Conservation (phyloP, 2,113 vertebrate species). For the Stigmatopora argus region DNA sequence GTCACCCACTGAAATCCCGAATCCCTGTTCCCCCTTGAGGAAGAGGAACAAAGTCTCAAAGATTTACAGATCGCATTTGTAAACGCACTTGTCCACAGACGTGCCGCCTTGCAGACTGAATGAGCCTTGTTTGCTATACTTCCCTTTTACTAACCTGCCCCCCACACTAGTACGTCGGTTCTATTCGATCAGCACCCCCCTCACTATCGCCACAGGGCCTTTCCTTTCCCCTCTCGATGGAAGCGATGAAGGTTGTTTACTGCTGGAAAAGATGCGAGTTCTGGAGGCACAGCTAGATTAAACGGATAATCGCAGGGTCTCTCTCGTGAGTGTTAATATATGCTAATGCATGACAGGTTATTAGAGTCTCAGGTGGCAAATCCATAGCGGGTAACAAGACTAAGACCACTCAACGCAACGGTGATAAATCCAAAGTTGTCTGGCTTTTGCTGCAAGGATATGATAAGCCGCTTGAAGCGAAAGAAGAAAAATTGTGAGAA, state of each 20-base stretch:
- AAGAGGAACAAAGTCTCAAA: slow-evolving; percentile 12
- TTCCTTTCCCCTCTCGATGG: slow-evolving; percentile 14
- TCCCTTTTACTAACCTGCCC: background rate
- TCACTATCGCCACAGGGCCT: slow-evolving; percentile 15
- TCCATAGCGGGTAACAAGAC: slow-evolving; percentile 10
- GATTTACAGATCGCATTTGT: slow-evolving; percentile 22
- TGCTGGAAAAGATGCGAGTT: slow-evolving; percentile 1
- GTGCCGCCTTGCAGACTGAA: slow-evolving; percentile 5
- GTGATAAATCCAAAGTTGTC: slow-evolving; percentile 32
- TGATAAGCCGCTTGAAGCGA: no score
- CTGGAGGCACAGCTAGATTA: slow-evolving; percentile 13
- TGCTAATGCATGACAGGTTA: slow-evolving; percentile 42
- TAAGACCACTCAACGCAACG: slow-evolving; percentile 14
- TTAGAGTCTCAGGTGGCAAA: slow-evolving; percentile 35
- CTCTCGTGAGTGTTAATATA: slow-evolving; percentile 42
- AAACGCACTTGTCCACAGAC: slow-evolving; percentile 14
- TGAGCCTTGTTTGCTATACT: background rate
- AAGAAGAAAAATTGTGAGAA: no score
- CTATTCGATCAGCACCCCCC: slow-evolving; percentile 22
- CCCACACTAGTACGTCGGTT: slow-evolving; percentile 8
- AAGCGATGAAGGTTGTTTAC: slow-evolving; percentile 17
- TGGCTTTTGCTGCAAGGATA: no score
- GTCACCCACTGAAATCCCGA: slow-evolving; percentile 7
- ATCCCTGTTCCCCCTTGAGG: slow-evolving; percentile 1
- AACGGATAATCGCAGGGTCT: slow-evolving; percentile 36